Base-by-base conservation (phyloP, 1,140 invertebrate species). In the Eumeta japonica region DNA sequence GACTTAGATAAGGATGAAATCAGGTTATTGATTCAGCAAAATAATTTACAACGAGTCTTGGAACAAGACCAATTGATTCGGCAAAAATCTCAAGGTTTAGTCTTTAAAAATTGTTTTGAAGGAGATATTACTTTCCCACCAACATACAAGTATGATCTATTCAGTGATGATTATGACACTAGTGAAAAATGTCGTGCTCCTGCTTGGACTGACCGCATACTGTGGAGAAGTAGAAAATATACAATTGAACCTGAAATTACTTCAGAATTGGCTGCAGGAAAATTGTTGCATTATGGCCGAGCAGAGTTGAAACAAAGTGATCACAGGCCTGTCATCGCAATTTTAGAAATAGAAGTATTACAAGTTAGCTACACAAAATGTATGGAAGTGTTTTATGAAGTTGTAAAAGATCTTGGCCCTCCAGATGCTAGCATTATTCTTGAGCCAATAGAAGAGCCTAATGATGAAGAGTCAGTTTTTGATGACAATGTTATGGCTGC, bases 91-190 rank as follows among this genome's bases (percentile, higher is more conserved):
- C 81, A 83, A 36, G 88, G 87, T 24, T 85, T 95, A 76, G 89
- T 92, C n/a, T 99, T 99, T 59, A 86, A 89, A 60, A 91, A 94
- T 55, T 99, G 94, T 62, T 79, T 85, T 35, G 97, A 99, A 79
- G 97, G 93, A 1, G 83, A 86, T 16, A 89, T 97, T 12, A 86
- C 81, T 33, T 99, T 99, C 75, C 79, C 91, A 13, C 97, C 97
- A 2, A 99, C 97, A 0, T 99, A 99, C 62, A 99, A 99, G 70
- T 99, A 98, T 63, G 97, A 99, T 79, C 72, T 97, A 19, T 98
- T 98, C 68, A 97, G 93, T 57, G 93, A 98, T 71, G 95, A 98
- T 77, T 99, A 98, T 66, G 97, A 99, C 63, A 99, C 97, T 0
- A 98, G 95, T 68, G 97, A 99, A 70, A 99, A 99, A 73, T 89